Evolutionary conservation across 2,888 invertebrate species (phyloP).

Genomic region (Ophion obscuratus): DNA sequence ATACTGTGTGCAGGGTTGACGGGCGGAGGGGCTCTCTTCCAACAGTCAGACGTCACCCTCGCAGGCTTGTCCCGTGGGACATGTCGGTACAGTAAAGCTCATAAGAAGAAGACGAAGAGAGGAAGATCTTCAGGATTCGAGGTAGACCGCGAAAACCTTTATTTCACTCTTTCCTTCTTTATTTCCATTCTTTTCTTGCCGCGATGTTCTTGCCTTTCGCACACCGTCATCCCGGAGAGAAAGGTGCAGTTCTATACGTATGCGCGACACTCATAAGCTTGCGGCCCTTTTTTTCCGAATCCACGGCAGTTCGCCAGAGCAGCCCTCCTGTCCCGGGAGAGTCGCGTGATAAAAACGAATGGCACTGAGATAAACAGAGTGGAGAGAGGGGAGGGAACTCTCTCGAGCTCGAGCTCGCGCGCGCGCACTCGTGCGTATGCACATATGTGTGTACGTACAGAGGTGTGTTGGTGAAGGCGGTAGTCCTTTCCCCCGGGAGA

Average conservation of each 20-base stretch:
- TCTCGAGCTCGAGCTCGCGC: too few relatives aligned
- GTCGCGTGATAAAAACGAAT: constrained; percentile 83
- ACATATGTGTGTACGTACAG: constrained; percentile 60
- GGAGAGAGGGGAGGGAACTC: constrained; percentile 61
- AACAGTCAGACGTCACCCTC: constrained; percentile 64
- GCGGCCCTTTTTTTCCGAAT: constrained; percentile 30
- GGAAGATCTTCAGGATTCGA: constrained; percentile 1
- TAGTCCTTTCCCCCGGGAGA: constrained; percentile 68
- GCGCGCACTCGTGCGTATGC: constrained; percentile 53
- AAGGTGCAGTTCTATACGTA: constrained; percentile 46
- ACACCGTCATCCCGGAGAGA: constrained; percentile 18
- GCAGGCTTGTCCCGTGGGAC: constrained; percentile 74
- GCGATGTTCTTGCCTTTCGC: constrained; percentile 34
- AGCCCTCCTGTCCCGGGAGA: constrained; percentile 63
- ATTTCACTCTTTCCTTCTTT: neutral
- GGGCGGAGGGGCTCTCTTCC: constrained; percentile 57
- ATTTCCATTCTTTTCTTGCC: too few relatives aligned
- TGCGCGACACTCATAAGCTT: constrained; percentile 34
- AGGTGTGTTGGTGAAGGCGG: neutral
- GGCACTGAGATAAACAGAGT: constrained; percentile 77
- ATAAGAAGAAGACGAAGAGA: constrained; percentile 2
- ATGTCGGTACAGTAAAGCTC: constrained; percentile 61
- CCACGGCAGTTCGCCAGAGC: constrained; percentile 46
- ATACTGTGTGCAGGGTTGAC: constrained; percentile 20
- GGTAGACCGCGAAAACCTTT: constrained; percentile 55